Conservation (phyloP, 2,113 vertebrate species). For the Pantherophis guttatus region DNA sequence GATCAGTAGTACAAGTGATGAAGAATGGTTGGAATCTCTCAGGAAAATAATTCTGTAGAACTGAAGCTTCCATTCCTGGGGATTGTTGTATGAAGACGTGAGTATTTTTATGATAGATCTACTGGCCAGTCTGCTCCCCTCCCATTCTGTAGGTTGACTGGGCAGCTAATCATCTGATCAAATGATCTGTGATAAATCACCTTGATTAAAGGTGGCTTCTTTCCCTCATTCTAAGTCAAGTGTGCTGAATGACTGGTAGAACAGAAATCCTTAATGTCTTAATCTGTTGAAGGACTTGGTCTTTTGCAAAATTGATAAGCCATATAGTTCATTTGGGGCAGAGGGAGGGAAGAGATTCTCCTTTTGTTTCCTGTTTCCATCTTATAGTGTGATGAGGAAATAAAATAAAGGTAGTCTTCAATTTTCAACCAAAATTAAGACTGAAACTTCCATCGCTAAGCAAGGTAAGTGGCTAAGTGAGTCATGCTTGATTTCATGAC, state of each 20-base stretch:
- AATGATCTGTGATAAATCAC: not conserved
- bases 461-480: not conserved
- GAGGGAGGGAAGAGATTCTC: not conserved
- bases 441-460: not conserved
- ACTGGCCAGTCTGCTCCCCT: not conserved
- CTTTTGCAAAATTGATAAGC: not conserved
- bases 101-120: not conserved
- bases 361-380: not conserved
- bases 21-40: not conserved
- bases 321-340: not conserved
- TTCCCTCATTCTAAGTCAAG: not conserved
- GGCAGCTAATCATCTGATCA: not conserved
- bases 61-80: not conserved
- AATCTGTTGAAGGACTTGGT: not conserved
- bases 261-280: not conserved
- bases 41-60: not conserved
- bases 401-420: not conserved
- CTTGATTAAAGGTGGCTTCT: not conserved
- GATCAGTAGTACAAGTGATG: not conserved
- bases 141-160: not conserved
- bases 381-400: not conserved
- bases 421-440: not conserved
- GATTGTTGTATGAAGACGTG: not conserved
- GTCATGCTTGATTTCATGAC: not conserved
- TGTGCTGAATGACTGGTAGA: not conserved